phyloP scores from a whole-genome alignment of 2,113 vertebrate species.

The Nothoprocta pentlandii region DNA sequence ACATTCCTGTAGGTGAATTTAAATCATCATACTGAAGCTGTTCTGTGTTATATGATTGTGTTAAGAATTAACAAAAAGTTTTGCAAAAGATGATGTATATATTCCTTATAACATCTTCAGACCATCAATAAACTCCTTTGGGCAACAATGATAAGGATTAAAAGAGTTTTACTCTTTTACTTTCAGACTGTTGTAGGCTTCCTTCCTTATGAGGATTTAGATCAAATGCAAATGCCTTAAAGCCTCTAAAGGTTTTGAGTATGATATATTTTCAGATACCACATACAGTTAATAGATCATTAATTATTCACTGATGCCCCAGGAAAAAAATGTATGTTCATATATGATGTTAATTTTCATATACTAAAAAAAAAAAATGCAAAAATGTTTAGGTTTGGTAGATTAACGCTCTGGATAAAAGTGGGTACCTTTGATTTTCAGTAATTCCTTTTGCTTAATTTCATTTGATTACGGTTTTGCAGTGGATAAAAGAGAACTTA shows the following conservation, averaged over 20 bases:
- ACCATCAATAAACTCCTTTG: neutral
- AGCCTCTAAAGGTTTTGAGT: neutral
- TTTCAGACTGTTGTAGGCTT: neutral
- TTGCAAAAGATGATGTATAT: neutral
- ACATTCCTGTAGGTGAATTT: neutral
- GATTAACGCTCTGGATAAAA: neutral
- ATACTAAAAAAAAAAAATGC: neutral
- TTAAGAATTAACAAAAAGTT: neutral
- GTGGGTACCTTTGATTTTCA: neutral
- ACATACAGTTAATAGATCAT: neutral
- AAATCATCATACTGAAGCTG: neutral
- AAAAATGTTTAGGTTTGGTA: neutral
- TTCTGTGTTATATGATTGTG: neutral
- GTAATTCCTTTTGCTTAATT: neutral
- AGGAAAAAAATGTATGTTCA: neutral
- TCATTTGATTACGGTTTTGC: neutral
- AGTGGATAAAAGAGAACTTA: neutral
- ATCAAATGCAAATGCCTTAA: neutral
- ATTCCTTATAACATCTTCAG: neutral
- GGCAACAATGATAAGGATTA: neutral
- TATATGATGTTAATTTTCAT: neutral
- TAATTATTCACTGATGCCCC: neutral
- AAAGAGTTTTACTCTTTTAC: neutral
- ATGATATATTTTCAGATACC: neutral
- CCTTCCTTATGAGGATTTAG: neutral